phyloP scores from a whole-genome alignment of 2,797 vertebrate genomes.

The Thaleichthys pacificus region DNA sequence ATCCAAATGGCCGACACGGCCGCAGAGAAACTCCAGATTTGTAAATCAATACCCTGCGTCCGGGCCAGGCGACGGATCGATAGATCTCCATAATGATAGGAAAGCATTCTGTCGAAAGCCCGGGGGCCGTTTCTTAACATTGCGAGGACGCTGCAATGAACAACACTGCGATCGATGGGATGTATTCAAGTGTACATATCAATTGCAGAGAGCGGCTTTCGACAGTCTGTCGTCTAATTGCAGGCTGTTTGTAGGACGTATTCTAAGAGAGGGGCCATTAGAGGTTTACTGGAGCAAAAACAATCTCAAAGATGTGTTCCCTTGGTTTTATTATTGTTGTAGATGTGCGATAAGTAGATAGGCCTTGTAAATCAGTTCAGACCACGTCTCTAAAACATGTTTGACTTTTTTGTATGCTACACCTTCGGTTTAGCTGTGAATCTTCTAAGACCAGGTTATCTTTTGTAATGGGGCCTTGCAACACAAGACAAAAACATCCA shows the following conservation, averaged over 20 bases:
- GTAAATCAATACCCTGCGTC: slow-evolving; percentile 66
- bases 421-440: too few species aligned
- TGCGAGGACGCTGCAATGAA: slow-evolving; percentile 37
- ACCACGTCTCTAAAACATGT: too few species aligned
- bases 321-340: not conserved
- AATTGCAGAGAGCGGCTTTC: slow-evolving; percentile 36
- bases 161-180: slow-evolving; percentile 37
- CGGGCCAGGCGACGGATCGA: slow-evolving; percentile 50
- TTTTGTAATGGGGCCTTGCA: too few species aligned
- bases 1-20: slow-evolving; percentile 62
- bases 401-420: too few species aligned
- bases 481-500: too few species aligned
- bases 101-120: slow-evolving; percentile 40
- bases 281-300: not conserved
- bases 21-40: slow-evolving; percentile 61
- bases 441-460: too few species aligned
- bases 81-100: slow-evolving; percentile 66
- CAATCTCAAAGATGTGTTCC: not conserved
- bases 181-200: slow-evolving; percentile 53
- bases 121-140: slow-evolving; percentile 29
- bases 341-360: slow-evolving; percentile 2
- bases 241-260: slow-evolving; percentile 2
- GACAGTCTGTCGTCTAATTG: slow-evolving; percentile 30
- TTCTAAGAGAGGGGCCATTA: not conserved
- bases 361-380: too few species aligned